Percentiles rank a stretch among this genome's conserved stretches.
These are phyloP conservation scores for Phyllostomus hastatus DNA, from an alignment of 2,113 vertebrate species.

Conservation along the genomic window DNA sequence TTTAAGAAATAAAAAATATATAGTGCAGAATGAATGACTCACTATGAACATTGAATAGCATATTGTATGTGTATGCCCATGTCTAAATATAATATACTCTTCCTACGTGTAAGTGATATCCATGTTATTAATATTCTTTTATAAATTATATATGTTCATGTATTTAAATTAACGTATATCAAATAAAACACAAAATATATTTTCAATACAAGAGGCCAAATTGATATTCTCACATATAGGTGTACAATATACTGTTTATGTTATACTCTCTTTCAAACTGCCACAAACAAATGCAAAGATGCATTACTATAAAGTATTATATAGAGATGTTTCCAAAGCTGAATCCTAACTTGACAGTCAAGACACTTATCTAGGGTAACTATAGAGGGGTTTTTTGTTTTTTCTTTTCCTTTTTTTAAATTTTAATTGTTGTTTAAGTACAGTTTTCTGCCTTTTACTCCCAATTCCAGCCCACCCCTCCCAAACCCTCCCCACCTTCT, in stretches of 20 bases:
- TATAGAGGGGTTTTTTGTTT: neutral
- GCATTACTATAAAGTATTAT: neutral
- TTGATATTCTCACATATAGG: neutral
- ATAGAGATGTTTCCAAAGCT: neutral
- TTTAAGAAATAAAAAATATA: neutral
- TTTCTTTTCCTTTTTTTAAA: too few species aligned
- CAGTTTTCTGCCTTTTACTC: too few species aligned
- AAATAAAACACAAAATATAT: neutral
- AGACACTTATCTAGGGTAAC: neutral
- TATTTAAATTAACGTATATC: slow-evolving; percentile 16
- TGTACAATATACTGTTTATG: neutral
- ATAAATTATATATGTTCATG: neutral
- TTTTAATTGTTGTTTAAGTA: too few species aligned
- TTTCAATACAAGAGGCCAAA: neutral
- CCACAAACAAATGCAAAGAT: neutral
- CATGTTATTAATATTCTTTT: neutral
- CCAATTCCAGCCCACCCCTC: too few species aligned
- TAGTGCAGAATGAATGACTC: neutral
- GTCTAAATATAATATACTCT: neutral
- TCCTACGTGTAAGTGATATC: neutral
- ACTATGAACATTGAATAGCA: neutral
- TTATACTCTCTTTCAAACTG: neutral
- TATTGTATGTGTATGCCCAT: neutral
- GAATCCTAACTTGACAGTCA: neutral
- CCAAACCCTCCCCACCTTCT: too few species aligned